A percentile compares a stretch with the other conserved stretches of the same genome.
Evolutionary conservation across 1,140 invertebrate genomes (phyloP).

Genomic region (Lanistes nyassanus): DNA sequence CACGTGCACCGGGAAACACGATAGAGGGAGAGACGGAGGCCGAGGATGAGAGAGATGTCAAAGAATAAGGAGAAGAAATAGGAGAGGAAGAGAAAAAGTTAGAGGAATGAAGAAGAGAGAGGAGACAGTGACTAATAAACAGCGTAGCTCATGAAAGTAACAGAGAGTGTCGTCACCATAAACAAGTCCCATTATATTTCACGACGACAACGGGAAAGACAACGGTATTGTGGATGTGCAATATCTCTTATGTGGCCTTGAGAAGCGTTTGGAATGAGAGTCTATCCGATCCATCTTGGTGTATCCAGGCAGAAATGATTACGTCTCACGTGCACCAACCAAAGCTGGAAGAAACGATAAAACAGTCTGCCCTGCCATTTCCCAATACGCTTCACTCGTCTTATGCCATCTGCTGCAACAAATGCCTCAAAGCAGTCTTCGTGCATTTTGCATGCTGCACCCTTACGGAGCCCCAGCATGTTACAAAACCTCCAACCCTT

Average conservation of each 20-base stretch:
- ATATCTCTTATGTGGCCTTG: not conserved
- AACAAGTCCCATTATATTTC: not conserved
- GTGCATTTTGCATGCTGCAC: too few species aligned
- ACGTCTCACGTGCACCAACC: too few species aligned
- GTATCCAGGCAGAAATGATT: too few species aligned
- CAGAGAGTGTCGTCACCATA: not conserved
- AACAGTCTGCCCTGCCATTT: too few species aligned
- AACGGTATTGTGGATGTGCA: not conserved
- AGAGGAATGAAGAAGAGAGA: too few species aligned
- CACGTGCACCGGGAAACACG: not conserved
- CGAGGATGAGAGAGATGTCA: not conserved
- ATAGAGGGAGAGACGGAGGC: too few species aligned
- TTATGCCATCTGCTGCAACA: too few species aligned
- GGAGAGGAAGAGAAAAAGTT: not conserved
- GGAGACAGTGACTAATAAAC: not conserved
- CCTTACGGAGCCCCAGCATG: too few species aligned
- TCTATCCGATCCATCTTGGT: not conserved
- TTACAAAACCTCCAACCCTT: too few species aligned
- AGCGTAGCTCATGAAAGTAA: not conserved
- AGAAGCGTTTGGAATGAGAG: not conserved
- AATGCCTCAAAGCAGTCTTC: too few species aligned
- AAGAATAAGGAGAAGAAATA: constrained; percentile 1
- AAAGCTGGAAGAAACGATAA: too few species aligned
- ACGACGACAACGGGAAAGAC: not conserved
- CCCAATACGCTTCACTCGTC: too few species aligned